Conservation (phyloP, 2,113 vertebrate species). For the Neopipo cinnamomea region DNA sequence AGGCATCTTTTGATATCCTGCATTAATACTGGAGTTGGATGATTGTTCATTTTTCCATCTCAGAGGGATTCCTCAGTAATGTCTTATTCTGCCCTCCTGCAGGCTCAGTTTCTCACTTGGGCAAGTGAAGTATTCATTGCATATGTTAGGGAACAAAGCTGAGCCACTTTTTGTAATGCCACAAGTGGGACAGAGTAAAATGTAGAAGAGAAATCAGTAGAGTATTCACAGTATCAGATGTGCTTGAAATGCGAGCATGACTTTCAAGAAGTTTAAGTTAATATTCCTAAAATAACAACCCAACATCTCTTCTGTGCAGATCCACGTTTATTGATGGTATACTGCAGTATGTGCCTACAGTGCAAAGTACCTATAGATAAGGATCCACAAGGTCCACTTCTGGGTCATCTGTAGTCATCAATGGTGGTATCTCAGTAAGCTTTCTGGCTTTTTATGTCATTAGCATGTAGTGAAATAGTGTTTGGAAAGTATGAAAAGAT, state of each 20-base stretch:
- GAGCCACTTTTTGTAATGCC: not conserved
- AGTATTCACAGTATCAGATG: not conserved
- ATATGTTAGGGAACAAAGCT: not conserved
- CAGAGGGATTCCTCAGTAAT: not conserved
- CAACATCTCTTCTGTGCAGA: not conserved
- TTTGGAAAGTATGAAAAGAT: not conserved
- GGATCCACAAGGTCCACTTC: not conserved
- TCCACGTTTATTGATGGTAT: not conserved
- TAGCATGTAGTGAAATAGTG: not conserved
- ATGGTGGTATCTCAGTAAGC: not conserved
- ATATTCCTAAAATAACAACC: not conserved
- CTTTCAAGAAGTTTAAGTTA: not conserved
- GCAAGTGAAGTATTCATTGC: not conserved
- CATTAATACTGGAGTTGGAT: not conserved
- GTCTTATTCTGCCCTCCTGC: not conserved
- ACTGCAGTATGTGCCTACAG: not conserved
- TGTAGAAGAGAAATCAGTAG: not conserved
- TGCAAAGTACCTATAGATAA: not conserved
- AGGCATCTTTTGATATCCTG: constrained; percentile 19
- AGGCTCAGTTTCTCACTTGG: not conserved
- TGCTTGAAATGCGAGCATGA: not conserved
- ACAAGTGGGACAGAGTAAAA: not conserved
- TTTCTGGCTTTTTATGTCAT: not conserved
- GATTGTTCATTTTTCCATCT: not conserved
- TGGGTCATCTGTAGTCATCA: not conserved